These are phyloP conservation scores for Sternarchorhynchus goeldii DNA, from an alignment of 2,797 vertebrate genomes.

Conservation along the genomic window DNA sequence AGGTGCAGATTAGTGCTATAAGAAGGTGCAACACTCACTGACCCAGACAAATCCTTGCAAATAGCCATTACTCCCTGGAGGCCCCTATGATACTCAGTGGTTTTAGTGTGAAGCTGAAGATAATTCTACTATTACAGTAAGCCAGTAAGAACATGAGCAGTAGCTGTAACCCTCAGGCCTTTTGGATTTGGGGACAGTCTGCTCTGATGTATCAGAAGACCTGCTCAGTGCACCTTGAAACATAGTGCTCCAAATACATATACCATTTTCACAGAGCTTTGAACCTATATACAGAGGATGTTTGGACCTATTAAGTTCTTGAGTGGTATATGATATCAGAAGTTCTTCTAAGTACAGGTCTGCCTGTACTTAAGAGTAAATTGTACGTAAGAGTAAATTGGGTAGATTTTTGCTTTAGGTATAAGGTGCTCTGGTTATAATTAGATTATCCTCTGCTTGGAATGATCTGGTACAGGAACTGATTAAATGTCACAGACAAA, in stretches of 20 bases:
- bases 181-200: neutral
- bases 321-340: too few relatives aligned
- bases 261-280: too few relatives aligned
- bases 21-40: conserved; percentile 19
- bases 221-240: neutral
- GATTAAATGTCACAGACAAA: too few relatives aligned
- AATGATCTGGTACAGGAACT: too few relatives aligned
- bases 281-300: too few relatives aligned
- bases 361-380: neutral
- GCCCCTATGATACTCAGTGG: neutral
- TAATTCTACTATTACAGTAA: conserved; percentile 13
- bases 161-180: neutral
- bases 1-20: conserved; percentile 30
- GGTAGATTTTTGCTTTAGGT: too few relatives aligned
- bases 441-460: too few relatives aligned
- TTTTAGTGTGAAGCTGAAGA: conserved; percentile 22
- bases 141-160: neutral
- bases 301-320: neutral
- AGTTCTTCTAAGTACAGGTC: neutral
- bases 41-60: conserved; percentile 31
- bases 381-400: neutral
- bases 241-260: neutral
- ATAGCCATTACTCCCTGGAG: conserved; percentile 7
- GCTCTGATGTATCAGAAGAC: neutral
- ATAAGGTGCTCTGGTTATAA: too few relatives aligned